Evolutionary conservation across 2,888 invertebrate species (phyloP).

Genomic region (Thera obeliscata): DNA sequence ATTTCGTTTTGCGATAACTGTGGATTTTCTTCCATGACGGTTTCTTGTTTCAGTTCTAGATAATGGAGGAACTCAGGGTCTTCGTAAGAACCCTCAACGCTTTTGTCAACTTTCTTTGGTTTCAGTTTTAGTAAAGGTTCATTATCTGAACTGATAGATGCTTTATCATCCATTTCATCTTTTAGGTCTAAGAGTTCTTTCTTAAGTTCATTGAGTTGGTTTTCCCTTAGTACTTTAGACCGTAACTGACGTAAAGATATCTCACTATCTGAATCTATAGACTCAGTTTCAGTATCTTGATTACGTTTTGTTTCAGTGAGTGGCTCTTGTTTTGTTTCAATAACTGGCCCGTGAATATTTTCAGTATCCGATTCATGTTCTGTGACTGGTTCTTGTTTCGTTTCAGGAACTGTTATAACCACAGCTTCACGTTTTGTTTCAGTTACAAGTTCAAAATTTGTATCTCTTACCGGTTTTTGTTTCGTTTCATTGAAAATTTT

Average conservation of each 20-base stretch:
- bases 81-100: conserved; percentile 45
- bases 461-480: not conserved
- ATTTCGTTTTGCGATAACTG: conserved; percentile 73
- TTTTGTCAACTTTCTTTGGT: conserved; percentile 25
- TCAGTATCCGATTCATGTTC: conserved; percentile 19
- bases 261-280: conserved; percentile 25
- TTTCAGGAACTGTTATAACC: not conserved
- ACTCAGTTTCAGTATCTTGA: conserved; percentile 17
- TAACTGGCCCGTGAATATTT: not conserved
- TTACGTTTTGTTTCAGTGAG: conserved; percentile 11
- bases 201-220: conserved; percentile 22
- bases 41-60: conserved; percentile 74
- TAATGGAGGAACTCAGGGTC: conserved; percentile 77
- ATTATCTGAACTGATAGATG: conserved; percentile 33
- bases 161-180: conserved; percentile 57
- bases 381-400: conserved; percentile 14
- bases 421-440: conserved; percentile 2
- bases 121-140: conserved; percentile 19
- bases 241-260: conserved; percentile 23
- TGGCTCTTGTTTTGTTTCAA: not conserved
- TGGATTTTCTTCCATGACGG: conserved; percentile 77
- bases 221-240: conserved; percentile 14
- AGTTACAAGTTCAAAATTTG: not conserved
- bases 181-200: conserved; percentile 55
- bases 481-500: not conserved